Base-by-base conservation (phyloP, 2,888 invertebrate genomes). In the Tenthredo mesomela region DNA sequence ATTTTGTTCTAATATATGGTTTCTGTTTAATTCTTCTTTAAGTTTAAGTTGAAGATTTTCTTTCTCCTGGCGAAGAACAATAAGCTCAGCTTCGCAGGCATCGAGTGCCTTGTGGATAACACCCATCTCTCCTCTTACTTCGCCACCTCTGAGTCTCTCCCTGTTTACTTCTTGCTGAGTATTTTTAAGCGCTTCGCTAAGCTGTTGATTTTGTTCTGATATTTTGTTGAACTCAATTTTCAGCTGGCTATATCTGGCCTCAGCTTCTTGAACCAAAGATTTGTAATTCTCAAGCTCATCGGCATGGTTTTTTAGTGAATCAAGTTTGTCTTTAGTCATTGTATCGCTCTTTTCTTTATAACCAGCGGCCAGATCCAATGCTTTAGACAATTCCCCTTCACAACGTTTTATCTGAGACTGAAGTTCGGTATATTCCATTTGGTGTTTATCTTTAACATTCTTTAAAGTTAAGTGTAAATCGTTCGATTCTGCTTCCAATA, bases 321-420 rank as follows among this genome's bases (percentile, higher is more conserved):
- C 89, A n/a, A 93, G 80, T 87, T 92, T 93, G 82, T 93, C 93
- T 87, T 91, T 92, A 4, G 91, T 90, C 29, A 90, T 82, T 70
- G 70, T 85, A 84, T 93, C 93, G 85, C 92, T 90, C 86, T 93
- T 93, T 67, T 92, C 92, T 88, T 93, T 93, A 86, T 93, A 93
- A 2, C 93, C 93, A 29, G 92, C 91, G 25, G 93, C 96, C 61
- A 97, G 91, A 88, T 96, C 96, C 70, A 97, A 92, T 0, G 96
- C 95, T 93, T 96, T 96, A 47, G 96, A 95, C 1, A 97, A 93
- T 93, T 97, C 97, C 7, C 95, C 94, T 93, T 97, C 97, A 88
- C 95, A 95, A 65, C 95, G 95, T 86, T 94, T 94, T 0, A 96
- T 94, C 93, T 95, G 95, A 21, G 92, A 90, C 40, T 94, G 93